Evolutionary conservation across 2,888 invertebrate species (phyloP).

Genomic region (Macaria notata): DNA sequence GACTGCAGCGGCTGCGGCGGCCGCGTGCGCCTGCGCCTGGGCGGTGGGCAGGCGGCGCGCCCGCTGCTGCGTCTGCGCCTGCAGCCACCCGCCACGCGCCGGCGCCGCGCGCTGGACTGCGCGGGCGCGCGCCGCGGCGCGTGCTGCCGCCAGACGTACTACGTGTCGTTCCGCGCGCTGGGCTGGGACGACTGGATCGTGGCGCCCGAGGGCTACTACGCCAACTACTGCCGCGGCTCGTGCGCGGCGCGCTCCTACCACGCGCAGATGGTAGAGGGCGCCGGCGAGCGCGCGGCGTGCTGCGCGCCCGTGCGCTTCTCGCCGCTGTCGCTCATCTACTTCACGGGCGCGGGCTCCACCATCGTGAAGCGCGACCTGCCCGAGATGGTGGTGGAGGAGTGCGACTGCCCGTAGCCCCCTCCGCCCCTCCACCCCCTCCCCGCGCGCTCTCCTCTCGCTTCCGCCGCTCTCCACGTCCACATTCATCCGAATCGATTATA

Average conservation of each 20-base stretch:
- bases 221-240: conserved; percentile 96
- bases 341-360: conserved; percentile 90
- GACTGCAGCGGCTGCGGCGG: conserved; percentile 92
- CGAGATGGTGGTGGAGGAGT: conserved; percentile 98
- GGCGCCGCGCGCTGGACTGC: conserved; percentile 93
- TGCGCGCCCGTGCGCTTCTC: conserved; percentile 96
- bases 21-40: conserved; percentile 86
- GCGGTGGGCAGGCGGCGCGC: conserved; percentile 84
- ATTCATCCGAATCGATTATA: conserved; percentile 79
- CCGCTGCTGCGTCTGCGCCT: conserved; percentile 93
- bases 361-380: conserved; percentile 96
- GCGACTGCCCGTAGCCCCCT: conserved; percentile 91
- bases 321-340: conserved; percentile 95
- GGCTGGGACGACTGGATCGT: conserved; percentile 98
- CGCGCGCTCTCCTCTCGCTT: conserved; percentile 64
- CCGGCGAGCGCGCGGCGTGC: conserved; percentile 94
- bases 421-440: conserved; percentile 50
- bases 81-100: conserved; percentile 86
- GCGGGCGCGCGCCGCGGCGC: conserved; percentile 79
- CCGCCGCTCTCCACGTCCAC: conserved; percentile 74
- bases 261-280: conserved; percentile 95
- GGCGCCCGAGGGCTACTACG: conserved; percentile 94
- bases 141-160: conserved; percentile 94
- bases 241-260: conserved; percentile 94
- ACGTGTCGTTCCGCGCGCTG: conserved; percentile 94